Conservation (phyloP, 2,888 invertebrate species). For the Pheosia gnoma region DNA sequence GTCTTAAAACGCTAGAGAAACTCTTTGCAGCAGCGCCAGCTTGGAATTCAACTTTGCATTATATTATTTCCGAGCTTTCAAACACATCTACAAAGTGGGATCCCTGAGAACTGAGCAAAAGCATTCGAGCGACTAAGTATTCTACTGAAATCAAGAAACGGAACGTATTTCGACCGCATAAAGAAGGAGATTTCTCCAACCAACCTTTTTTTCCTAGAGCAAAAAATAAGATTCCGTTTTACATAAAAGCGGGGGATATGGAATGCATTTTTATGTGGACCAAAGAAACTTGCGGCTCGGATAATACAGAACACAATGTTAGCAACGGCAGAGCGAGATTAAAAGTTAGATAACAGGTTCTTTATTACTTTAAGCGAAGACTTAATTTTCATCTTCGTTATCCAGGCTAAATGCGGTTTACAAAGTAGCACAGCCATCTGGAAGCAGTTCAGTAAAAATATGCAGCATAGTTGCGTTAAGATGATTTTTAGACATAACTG, state of each 20-base stretch:
- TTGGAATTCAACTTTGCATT: constrained; percentile 35
- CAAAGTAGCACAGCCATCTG: background rate
- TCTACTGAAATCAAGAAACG: constrained; percentile 36
- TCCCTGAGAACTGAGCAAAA: constrained; percentile 31
- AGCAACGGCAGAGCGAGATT: constrained; percentile 20
- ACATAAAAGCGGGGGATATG: constrained; percentile 46
- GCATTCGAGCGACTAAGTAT: constrained; percentile 19
- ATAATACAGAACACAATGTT: constrained; percentile 29
- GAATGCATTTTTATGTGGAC: constrained; percentile 46
- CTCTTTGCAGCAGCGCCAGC: constrained; percentile 17
- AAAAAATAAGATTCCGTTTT: constrained; percentile 51
- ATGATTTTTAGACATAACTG: too few relatives aligned
- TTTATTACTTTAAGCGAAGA: constrained; percentile 24
- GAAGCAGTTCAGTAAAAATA: background rate
- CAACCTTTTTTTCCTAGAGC: constrained; percentile 34
- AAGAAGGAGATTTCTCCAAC: constrained; percentile 38
- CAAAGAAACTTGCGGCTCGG: constrained; percentile 22
- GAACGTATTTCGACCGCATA: constrained; percentile 36
- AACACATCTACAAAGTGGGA: constrained; percentile 17
- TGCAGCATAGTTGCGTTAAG: background rate
- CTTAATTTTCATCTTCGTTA: constrained; percentile 22
- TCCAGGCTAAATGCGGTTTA: background rate
- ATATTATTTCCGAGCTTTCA: constrained; percentile 22
- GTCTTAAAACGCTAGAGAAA: constrained; percentile 9
- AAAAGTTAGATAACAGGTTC: constrained; percentile 31